Percentiles rank a stretch among this genome's conserved stretches.
Conservation (phyloP, 2,797 vertebrate species). For the Cercopithecus mitis region DNA sequence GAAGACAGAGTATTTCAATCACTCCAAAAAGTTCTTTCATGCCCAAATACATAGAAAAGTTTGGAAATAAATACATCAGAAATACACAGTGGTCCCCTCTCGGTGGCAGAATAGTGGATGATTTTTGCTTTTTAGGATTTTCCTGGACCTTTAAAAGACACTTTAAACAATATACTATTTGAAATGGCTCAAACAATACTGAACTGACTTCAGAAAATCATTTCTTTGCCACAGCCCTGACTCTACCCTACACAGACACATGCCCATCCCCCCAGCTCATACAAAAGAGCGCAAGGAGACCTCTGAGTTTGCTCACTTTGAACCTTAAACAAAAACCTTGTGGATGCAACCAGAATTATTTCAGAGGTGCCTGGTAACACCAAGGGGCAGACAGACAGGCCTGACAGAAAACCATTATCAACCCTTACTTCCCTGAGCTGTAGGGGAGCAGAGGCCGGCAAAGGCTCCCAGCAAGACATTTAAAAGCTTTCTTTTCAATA, state of each 20-base stretch:
- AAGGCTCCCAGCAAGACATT: background rate
- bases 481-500: constrained; percentile 51
- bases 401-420: constrained; percentile 34
- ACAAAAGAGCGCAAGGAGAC: constrained; percentile 44
- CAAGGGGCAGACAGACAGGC: background rate
- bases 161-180: background rate
- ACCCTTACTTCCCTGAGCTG: background rate
- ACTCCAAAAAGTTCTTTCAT: background rate
- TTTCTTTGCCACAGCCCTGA: background rate
- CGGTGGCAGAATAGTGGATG: background rate
- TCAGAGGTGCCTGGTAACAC: constrained; percentile 67
- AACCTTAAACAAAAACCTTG: constrained; percentile 67
- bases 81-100: background rate
- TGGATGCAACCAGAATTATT: constrained; percentile 43
- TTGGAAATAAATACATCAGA: background rate
- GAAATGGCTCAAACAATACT: constrained; percentile 14
- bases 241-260: background rate
- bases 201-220: constrained; percentile 30
- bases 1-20: background rate
- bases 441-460: background rate
- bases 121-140: background rate
- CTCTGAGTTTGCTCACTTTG: constrained; percentile 49
- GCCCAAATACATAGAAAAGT: background rate
- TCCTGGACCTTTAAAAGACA: background rate
- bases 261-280: constrained; percentile 22